These are phyloP conservation scores for Actinia tenebrosa DNA, from an alignment of 64 coral and sea anemone genomes.

Conservation along the genomic window DNA sequence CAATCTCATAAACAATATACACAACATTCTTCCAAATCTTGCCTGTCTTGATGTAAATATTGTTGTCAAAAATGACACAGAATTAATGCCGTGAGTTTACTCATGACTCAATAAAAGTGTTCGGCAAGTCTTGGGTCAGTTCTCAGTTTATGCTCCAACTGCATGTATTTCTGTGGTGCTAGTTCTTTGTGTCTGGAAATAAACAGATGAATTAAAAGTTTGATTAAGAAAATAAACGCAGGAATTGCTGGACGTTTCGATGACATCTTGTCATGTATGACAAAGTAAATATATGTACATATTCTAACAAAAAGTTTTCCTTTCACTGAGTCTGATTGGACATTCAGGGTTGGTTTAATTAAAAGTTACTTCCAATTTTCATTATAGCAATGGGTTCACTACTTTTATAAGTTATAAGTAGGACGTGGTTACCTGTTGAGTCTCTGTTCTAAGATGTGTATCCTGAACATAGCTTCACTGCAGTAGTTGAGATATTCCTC, in stretches of 20 bases:
- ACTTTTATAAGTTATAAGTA: no score
- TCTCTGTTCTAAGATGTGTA: constrained; percentile 93
- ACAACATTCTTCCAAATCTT: not conserved
- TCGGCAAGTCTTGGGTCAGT: constrained; percentile 84
- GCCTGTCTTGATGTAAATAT: not conserved
- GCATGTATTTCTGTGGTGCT: constrained; percentile 92
- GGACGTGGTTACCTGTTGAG: constrained; percentile 63
- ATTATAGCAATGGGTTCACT: no score
- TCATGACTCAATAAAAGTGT: constrained; percentile 51
- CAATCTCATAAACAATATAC: not conserved
- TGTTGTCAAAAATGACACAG: not conserved
- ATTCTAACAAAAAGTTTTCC: no score
- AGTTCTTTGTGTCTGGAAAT: constrained; percentile 93
- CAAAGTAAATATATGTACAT: no score
- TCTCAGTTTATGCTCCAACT: constrained; percentile 91
- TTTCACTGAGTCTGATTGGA: no score
- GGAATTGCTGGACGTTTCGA: not conserved
- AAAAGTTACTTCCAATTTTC: no score
- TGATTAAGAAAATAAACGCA: not conserved
- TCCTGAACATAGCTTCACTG: constrained; percentile 99
- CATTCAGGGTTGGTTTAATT: no score
- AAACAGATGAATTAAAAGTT: not conserved
- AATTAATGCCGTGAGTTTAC: not conserved
- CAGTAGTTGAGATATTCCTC: constrained; percentile 98
- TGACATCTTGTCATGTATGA: no score